Base-by-base conservation (phyloP, 2,113 vertebrate species). In the Deroptyus accipitrinus region DNA sequence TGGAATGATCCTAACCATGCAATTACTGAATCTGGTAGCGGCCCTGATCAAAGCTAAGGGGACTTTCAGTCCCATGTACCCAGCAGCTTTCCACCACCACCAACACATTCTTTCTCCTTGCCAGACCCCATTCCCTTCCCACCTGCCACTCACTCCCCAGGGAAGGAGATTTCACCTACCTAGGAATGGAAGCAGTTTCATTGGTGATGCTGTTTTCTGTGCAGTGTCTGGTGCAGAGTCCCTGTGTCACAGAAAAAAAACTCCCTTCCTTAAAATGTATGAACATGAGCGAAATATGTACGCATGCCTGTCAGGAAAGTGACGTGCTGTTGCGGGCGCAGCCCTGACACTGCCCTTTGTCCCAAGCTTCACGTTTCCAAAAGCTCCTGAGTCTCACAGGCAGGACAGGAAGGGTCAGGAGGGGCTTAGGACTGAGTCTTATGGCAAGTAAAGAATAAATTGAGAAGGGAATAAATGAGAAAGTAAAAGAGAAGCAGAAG, bases 161-260 rank as follows among this genome's bases (percentile, higher is more conserved):
- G 52, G 55, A 94, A 76, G 72, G 52, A 79, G 46, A 63, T 92
- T 54, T 93, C 85, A 98, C 98, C 95, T 97, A 98, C 98, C 98
- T 94, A 98, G 90, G 46, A 98, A 95, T 91, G 90, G 94, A 74
- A 98, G 95, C 68, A 97, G 91, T 96, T 92, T 98, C 98, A 98
- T 98, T 96, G 98, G 97, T 90, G 94, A 69, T 51, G 91, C 57
- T 25, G 73, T 66, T 68, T 94, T 88, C 61, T 49, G 85, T 18
- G 44, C 44, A 10, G 69, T 51, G 86, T 64, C 91, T 61, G 88
- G 23, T 81, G 74, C 68, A 51, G 85, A 96, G 39, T 20, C n/a
- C 80, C 17, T 24, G 86, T 61, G 37, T 87, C 86, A 88, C 63
- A 88, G 73, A 73, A 59, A 41, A 64, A 76, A 76, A 11, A 0